Conservation (phyloP, 2,797 vertebrate genomes). For the Acanthis flammea region DNA sequence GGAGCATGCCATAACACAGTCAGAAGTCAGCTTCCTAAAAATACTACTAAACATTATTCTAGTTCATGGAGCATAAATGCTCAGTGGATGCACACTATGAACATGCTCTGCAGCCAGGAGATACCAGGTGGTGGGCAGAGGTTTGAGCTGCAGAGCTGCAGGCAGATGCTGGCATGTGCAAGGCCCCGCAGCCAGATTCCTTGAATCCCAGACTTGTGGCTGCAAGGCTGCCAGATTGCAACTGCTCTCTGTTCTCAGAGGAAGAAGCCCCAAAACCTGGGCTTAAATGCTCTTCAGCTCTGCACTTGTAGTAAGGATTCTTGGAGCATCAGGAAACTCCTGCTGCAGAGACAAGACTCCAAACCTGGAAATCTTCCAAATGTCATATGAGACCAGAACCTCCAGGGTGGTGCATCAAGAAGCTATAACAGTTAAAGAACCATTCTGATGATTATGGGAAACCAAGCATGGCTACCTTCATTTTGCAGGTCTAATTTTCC, state of each 20-base stretch:
- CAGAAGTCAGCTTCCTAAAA: neutral
- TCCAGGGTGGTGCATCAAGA: neutral
- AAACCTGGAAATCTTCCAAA: neutral
- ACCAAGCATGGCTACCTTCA: neutral
- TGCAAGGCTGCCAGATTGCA: neutral
- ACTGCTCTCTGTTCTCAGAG: neutral
- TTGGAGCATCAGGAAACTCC: neutral
- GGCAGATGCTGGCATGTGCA: neutral
- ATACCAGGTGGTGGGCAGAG: neutral
- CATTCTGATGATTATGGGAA: neutral
- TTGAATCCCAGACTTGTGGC: neutral
- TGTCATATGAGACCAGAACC: neutral
- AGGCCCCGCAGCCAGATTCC: rapidly evolving
- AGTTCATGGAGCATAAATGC: neutral
- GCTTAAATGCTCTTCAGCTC: neutral
- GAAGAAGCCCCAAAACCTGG: neutral
- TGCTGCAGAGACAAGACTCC: neutral
- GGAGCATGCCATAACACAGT: neutral
- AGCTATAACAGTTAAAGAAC: neutral
- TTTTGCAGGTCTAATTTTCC: neutral
- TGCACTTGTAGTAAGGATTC: neutral
- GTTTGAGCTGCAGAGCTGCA: neutral
- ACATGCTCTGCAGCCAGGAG: neutral
- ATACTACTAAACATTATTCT: neutral
- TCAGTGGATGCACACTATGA: neutral